Base-by-base conservation (phyloP, 2,113 vertebrate species). In the Corvus hawaiiensis region DNA sequence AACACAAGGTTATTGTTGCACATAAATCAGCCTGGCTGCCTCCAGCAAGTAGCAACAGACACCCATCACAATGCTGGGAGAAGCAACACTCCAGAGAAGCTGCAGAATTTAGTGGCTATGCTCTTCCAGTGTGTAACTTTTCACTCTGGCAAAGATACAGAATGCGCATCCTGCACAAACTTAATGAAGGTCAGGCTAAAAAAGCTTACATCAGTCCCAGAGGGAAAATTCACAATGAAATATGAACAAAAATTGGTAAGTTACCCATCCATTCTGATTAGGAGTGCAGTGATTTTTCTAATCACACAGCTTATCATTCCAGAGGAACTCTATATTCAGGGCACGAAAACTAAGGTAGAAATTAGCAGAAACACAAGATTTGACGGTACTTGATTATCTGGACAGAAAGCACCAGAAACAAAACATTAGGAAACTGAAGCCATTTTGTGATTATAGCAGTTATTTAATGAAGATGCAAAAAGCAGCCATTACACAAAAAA, bases 341-440 rank as follows among this genome's bases (percentile, higher is more conserved):
- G 76, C 82, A 96, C 17, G 35, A 85, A 94, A 94, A 76, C 48
- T 43, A 54, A 91, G 4, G 32, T 39, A 76, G 46, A 93, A 90
- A 96, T 96, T 74, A 95, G 81, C 66, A 91, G 82, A 93, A 91
- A 81, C 8, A 44, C 54, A 94, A 87, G 86, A 80, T 86, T 82
- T 84, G 64, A 95, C 3, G 4, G 59, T 41, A 91, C 84, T 94
- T 91, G 82, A 96, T 96, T 96, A 97, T 93, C 54, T 44, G 91
- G 95, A 91, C 82, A 89, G 56, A 35, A 76, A 90, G 87, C 30
- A 74, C 28, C 32, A 94, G 81, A 86, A 86, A 66, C 43, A 93
- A 90, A 92, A 86, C 72, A 75, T 61, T 30, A 69, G 15, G 61
- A 84, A 81, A 54, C 49, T 17, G 35, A 93, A 96, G 81, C 56